phyloP scores from a whole-genome alignment of 1,140 invertebrate genomes.

The Drosophila yakuba region DNA sequence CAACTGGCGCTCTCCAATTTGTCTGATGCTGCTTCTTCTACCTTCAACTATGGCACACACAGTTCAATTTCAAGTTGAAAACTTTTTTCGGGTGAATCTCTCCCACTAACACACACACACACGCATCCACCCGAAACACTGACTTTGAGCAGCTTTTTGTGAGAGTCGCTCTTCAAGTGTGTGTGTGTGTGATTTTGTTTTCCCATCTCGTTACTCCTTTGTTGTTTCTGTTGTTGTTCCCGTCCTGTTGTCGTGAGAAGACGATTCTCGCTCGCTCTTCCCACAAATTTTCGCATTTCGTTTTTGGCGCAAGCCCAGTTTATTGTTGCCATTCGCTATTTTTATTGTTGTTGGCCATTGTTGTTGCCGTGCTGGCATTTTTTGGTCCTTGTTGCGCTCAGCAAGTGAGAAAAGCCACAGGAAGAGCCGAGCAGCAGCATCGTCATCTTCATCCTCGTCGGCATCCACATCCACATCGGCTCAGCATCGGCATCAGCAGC shows the following conservation, averaged over 20 bases:
- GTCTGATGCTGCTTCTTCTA: constrained; percentile 64
- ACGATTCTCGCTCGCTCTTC: constrained; percentile 50
- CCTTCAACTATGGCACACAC: constrained; percentile 61
- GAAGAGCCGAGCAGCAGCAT: constrained; percentile 30
- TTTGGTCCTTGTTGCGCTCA: constrained; percentile 75
- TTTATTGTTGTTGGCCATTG: constrained; percentile 49
- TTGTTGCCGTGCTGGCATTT: constrained; percentile 65
- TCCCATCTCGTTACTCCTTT: constrained; percentile 38
- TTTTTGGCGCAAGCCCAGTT: constrained; percentile 78
- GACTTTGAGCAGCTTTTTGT: constrained; percentile 61
- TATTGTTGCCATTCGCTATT: constrained; percentile 71
- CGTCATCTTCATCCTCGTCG: constrained; percentile 13
- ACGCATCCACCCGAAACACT: constrained; percentile 27
- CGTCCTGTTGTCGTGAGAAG: constrained; percentile 51
- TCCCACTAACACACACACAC: constrained; percentile 20
- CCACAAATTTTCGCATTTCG: constrained; percentile 56
- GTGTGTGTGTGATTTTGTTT: constrained; percentile 43
- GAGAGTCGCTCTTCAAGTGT: constrained; percentile 53
- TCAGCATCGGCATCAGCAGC: constrained; percentile 38
- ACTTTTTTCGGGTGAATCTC: constrained; percentile 52
- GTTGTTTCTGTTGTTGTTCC: constrained; percentile 38
- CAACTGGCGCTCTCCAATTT: constrained; percentile 72
- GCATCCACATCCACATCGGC: constrained; percentile 10
- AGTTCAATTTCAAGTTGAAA: constrained; percentile 81
- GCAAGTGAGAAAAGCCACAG: constrained; percentile 46